Conservation (phyloP, 1,140 invertebrate species). For the Lerema accius region DNA sequence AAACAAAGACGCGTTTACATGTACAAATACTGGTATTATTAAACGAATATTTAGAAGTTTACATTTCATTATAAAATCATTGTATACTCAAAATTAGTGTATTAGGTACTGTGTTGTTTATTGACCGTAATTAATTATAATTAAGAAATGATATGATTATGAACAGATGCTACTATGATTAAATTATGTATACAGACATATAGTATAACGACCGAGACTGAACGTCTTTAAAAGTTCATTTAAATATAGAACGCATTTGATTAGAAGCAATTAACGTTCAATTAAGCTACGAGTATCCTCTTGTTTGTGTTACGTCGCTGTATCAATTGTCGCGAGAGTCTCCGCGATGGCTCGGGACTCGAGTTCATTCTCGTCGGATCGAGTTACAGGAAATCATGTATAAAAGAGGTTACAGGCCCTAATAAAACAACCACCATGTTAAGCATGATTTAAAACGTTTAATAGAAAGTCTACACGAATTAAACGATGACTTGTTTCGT, state of each 20-base stretch:
- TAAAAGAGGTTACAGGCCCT: constrained; percentile 44
- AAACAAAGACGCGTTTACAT: too few relatives aligned
- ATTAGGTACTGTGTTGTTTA: too few relatives aligned
- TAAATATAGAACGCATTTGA: constrained; percentile 82
- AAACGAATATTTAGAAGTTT: too few relatives aligned
- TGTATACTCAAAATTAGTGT: too few relatives aligned
- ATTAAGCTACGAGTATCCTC: constrained; percentile 72
- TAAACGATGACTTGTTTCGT: constrained; percentile 32
- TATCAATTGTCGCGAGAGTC: constrained; percentile 70
- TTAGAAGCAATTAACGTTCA: constrained; percentile 80
- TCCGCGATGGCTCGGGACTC: constrained; percentile 57
- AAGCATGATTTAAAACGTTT: constrained; percentile 29
- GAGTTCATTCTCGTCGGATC: constrained; percentile 56
- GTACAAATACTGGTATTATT: too few relatives aligned
- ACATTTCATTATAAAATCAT: too few relatives aligned
- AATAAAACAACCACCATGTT: constrained; percentile 32
- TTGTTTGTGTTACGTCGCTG: constrained; percentile 61
- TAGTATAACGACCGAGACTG: constrained; percentile 41
- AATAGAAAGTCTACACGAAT: constrained; percentile 13
- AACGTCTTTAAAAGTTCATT: constrained; percentile 75
- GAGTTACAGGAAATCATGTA: constrained; percentile 56
- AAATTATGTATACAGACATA: too few relatives aligned
- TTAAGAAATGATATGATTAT: too few relatives aligned
- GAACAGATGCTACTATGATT: too few relatives aligned
- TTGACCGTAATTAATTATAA: too few relatives aligned